Evolutionary conservation across 2,888 invertebrate species (phyloP), one percentile per base, ranked within the genome.

Genomic region (Palloptera scutellata): DNA sequence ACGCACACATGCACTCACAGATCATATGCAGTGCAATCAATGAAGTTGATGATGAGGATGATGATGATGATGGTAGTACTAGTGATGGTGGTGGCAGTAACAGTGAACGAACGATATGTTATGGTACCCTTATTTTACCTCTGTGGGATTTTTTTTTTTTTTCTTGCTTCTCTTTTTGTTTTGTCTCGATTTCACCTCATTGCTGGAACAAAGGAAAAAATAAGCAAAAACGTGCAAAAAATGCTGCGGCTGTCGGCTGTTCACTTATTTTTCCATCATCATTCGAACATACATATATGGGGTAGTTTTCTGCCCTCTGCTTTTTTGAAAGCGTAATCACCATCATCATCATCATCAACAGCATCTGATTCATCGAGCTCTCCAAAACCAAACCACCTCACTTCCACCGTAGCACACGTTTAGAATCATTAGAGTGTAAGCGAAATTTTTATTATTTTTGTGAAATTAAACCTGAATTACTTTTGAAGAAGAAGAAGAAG

Each of bases 131-230:
- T 30, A 30, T 63, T 62, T 48, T 60, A 72, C 53, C 30, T 30
- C 30, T 30, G 6, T 30, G 30, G 2, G 30, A 30, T 30, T 30
- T 30, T 30, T 30, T 30, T 30, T 30, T 30, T 30, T 69, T n/a
- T n/a, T n/a, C n/a, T n/a, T n/a, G n/a, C n/a, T n/a, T n/a, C n/a
- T n/a, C n/a, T n/a, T n/a, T 64, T 67, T 63, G 67, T 57, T 66
- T 66, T 52, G 60, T 74, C 72, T 73, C 73, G 73, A 63, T 72
- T 78, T 77, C 77, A 77, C 79, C 79, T 78, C 76, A 78, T 77
- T 72, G 15, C 48, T 5, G 48, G 48, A 48, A 15, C 48, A 30
- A 48, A 13, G 1, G 10, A 13, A 15, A 13, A 15, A 48, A 30
- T 30, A 15, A 15, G 48, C 73, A 74, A 72, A 58, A 72, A 58